Percentiles rank a stretch among this genome's conserved stretches.
phyloP scores from a whole-genome alignment of 2,113 vertebrate species.

The Pangasianodon gigas region DNA sequence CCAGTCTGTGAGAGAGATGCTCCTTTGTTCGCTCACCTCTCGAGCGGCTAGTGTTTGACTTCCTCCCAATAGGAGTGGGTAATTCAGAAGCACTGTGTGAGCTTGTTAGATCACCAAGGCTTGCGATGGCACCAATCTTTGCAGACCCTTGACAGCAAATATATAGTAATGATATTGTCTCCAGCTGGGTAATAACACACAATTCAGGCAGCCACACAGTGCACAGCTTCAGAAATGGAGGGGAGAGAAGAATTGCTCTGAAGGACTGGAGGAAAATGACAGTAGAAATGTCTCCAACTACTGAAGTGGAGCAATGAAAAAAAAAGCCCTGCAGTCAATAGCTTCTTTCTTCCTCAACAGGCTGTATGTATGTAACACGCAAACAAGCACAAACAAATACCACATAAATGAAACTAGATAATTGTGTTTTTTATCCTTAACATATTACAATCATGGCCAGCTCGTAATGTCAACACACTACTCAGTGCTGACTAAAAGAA shows the following conservation, averaged over 20 bases:
- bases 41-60: conserved; percentile 80
- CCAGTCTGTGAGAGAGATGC: conserved; percentile 43
- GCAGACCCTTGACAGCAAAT: conserved; percentile 85
- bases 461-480: conserved; percentile 11
- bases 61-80: conserved; percentile 78
- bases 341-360: conserved; percentile 29
- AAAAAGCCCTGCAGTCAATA: conserved; percentile 60
- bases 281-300: conserved; percentile 79
- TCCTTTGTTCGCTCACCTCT: conserved; percentile 75
- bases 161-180: conserved; percentile 86
- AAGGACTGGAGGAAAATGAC: conserved; percentile 81
- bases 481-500: conserved; percentile 39
- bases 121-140: conserved; percentile 80
- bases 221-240: conserved; percentile 71
- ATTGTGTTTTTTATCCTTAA: conserved; percentile 3
- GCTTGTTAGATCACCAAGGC: conserved; percentile 82
- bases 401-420: neutral
- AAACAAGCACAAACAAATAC: conserved; percentile 27
- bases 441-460: neutral
- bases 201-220: conserved; percentile 79
- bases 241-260: conserved; percentile 79
- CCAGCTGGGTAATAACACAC: conserved; percentile 86
- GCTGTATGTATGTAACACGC: conserved; percentile 29
- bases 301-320: conserved; percentile 74
- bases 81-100: conserved; percentile 80